Evolutionary conservation across 2,113 vertebrate genomes (phyloP).

Genomic region (Herpailurus yagouaroundi): DNA sequence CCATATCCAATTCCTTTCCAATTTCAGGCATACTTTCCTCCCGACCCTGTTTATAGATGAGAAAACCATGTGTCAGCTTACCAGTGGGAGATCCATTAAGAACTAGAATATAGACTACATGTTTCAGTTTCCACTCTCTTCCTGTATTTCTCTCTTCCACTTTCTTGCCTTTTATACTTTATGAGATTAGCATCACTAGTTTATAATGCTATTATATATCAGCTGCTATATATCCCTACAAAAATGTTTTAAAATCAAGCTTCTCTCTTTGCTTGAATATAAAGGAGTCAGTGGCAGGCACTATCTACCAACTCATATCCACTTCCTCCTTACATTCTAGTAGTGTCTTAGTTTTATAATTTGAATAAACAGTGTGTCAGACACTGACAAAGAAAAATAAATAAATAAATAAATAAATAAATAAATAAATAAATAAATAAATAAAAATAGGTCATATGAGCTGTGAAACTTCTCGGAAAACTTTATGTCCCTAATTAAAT

Average conservation of each 20-base stretch:
- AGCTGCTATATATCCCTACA: neutral
- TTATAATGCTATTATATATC: neutral
- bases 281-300: neutral
- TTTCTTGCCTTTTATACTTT: neutral
- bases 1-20: neutral
- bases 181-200: neutral
- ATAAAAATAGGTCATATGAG: neutral
- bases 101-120: neutral
- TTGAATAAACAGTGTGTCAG: neutral
- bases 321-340: neutral
- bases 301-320: neutral
- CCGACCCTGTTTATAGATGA: neutral
- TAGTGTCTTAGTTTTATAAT: neutral
- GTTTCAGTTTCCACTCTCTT: neutral
- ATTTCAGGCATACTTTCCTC: neutral
- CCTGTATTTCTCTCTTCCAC: neutral
- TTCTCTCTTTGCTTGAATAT: neutral
- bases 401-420: neutral
- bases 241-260: neutral
- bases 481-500: neutral
- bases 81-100: neutral
- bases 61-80: neutral
- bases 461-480: neutral
- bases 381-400: no score
- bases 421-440: neutral